Evolutionary conservation across 2,888 invertebrate genomes (phyloP).

Genomic region (Cactoblastis cactorum): DNA sequence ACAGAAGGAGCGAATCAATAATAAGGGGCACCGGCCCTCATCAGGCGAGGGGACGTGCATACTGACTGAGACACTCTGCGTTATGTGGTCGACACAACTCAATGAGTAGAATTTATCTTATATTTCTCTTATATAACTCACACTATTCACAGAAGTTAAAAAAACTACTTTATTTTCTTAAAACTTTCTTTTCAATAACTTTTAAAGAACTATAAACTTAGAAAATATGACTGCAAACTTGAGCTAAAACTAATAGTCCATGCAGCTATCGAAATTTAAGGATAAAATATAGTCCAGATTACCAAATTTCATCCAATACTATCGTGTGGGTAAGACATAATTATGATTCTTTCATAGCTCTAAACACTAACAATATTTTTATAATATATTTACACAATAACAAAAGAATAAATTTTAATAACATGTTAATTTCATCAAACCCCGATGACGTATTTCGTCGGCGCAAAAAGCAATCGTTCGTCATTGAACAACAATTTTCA

Average conservation of each 20-base stretch:
- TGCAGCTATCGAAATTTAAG: no score
- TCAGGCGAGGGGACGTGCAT: neutral
- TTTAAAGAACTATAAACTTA: no score
- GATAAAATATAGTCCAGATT: no score
- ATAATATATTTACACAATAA: neutral
- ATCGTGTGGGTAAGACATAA: no score
- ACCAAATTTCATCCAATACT: no score
- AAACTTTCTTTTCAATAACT: no score
- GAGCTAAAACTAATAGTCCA: no score
- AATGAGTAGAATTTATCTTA: neutral
- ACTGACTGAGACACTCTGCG: neutral
- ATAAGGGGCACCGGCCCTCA: constrained; percentile 1
- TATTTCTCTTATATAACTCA: neutral
- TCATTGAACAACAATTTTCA: constrained; percentile 10
- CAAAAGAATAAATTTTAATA: neutral
- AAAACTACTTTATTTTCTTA: no score
- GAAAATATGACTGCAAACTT: no score
- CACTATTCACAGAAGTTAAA: neutral
- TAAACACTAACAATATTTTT: neutral
- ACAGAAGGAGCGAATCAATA: constrained; percentile 8
- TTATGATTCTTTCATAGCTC: neutral
- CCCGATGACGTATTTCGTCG: neutral
- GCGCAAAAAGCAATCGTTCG: constrained; percentile 4
- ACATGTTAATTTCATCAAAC: neutral
- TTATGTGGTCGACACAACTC: neutral